Percentiles rank a stretch among this genome's conserved stretches.
phyloP scores from a whole-genome alignment of 2,113 vertebrate species.

The Cephalophus harveyi region DNA sequence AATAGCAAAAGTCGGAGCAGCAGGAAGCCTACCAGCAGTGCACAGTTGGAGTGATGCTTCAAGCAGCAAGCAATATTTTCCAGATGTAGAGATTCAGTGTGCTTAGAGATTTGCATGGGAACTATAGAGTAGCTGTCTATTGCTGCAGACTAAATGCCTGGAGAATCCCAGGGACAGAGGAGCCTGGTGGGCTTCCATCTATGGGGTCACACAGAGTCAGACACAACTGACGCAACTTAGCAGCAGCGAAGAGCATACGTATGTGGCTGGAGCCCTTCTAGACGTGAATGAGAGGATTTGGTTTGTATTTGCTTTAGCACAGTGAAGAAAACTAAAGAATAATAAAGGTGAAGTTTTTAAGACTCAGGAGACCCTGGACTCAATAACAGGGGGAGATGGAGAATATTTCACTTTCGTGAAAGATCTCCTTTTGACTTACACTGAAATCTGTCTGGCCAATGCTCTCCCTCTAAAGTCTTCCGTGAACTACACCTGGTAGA shows the following conservation, averaged over 20 bases:
- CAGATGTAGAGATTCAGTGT: slow-evolving; percentile 42
- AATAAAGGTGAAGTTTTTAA: background rate
- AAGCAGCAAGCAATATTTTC: slow-evolving; percentile 42
- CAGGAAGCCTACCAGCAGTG: background rate
- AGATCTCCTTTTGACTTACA: background rate
- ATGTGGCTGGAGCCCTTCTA: background rate
- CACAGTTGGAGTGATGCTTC: background rate
- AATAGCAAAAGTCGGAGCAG: slow-evolving; percentile 44
- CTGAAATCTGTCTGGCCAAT: slow-evolving; percentile 1
- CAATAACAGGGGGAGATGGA: background rate
- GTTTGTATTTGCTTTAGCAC: background rate
- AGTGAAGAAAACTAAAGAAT: background rate
- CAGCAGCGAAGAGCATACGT: background rate
- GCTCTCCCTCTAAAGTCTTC: background rate
- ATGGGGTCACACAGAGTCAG: no score
- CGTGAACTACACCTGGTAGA: slow-evolving; percentile 22
- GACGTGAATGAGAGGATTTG: background rate
- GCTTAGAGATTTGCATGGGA: background rate
- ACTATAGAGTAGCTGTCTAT: background rate
- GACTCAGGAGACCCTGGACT: background rate
- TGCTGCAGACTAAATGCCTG: background rate
- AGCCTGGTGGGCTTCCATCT: no score
- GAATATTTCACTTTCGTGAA: background rate
- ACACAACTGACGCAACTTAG: no score
- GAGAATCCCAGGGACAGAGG: no score